phyloP scores from a whole-genome alignment of 2,888 invertebrate species.

The Drosophila suboccidentalis region DNA sequence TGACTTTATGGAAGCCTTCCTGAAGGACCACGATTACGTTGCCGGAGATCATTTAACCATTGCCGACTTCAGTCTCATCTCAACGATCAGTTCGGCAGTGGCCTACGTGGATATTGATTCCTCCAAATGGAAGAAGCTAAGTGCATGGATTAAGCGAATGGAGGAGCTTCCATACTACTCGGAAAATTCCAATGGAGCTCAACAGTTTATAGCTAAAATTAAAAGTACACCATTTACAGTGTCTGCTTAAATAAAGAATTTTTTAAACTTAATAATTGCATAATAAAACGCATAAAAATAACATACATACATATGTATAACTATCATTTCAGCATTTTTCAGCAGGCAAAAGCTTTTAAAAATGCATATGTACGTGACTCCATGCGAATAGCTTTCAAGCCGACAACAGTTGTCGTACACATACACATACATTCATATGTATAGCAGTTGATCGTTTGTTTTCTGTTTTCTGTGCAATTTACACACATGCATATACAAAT shows the following conservation, averaged over 20 bases:
- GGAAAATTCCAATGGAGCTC: conserved; percentile 56
- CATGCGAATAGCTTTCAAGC: neutral
- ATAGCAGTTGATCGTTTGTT: neutral
- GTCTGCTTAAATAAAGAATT: neutral
- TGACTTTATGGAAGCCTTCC: conserved; percentile 50
- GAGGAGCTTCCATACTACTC: conserved; percentile 71
- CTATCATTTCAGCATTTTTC: no score
- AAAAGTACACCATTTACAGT: conserved; percentile 2
- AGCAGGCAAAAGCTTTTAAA: neutral
- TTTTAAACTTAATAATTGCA: neutral
- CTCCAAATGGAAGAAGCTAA: conserved; percentile 56
- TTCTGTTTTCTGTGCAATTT: neutral
- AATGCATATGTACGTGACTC: neutral
- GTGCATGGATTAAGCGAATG: conserved; percentile 66
- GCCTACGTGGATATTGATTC: conserved; percentile 45
- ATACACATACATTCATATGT: neutral
- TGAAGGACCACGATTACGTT: conserved; percentile 48
- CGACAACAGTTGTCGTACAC: neutral
- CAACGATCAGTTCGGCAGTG: conserved; percentile 15
- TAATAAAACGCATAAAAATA: neutral
- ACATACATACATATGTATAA: no score
- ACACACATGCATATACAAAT: neutral
- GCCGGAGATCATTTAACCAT: conserved; percentile 71
- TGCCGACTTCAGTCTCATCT: conserved; percentile 71
- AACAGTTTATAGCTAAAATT: conserved; percentile 13